Conservation (phyloP, 2,797 vertebrate species). For the Sebastes hubbsi region DNA sequence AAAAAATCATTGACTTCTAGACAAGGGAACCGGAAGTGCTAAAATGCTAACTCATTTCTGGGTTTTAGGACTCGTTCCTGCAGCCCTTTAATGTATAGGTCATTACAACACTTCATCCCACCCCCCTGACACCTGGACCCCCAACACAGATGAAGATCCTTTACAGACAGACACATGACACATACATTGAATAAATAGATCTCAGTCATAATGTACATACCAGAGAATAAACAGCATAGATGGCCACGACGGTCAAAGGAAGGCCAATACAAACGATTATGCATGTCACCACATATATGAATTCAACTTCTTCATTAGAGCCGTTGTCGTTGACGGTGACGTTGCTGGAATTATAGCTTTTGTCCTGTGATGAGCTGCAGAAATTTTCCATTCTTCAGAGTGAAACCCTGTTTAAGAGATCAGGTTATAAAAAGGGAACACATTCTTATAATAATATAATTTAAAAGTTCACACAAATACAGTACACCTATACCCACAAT, state of each 20-base stretch:
- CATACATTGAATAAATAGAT: not conserved
- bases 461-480: not conserved
- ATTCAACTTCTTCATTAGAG: too few relatives aligned
- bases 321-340: not conserved
- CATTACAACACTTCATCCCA: not conserved
- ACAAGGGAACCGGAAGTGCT: too few relatives aligned
- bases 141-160: not conserved
- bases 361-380: not conserved
- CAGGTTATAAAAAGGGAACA: not conserved
- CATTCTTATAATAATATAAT: not conserved
- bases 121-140: not conserved
- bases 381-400: not conserved
- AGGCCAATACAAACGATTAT: not conserved
- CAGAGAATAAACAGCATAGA: not conserved
- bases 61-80: too few relatives aligned
- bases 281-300: not conserved
- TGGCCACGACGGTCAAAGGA: not conserved
- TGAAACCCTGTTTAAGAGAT: not conserved
- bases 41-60: too few relatives aligned
- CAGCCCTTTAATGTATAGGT: too few relatives aligned
- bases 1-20: too few relatives aligned
- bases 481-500: not conserved
- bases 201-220: not conserved
- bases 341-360: not conserved
- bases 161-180: not conserved